Conservation (phyloP, 2,113 vertebrate species). For the Corythornis cristatus region DNA sequence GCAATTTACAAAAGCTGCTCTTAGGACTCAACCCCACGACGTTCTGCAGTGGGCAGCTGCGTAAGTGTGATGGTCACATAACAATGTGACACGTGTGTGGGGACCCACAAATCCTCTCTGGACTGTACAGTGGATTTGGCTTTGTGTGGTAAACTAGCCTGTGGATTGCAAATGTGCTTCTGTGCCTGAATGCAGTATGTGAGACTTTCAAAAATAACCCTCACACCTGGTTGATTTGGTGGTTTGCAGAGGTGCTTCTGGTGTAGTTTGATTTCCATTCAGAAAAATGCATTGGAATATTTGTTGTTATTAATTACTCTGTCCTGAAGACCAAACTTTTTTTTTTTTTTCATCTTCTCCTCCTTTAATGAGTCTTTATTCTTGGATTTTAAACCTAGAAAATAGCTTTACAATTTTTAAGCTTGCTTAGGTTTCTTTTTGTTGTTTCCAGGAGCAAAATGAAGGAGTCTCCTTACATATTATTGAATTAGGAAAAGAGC, state of each 20-base stretch:
- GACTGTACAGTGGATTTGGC: neutral
- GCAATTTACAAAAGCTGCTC: conserved; percentile 92
- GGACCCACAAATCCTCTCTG: neutral
- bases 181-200: neutral
- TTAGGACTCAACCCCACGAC: conserved; percentile 90
- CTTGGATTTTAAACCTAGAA: neutral
- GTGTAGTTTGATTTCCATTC: neutral
- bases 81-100: rapidly evolving
- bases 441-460: neutral
- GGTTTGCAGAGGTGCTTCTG: neutral
- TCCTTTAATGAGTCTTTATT: neutral
- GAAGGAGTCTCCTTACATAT: neutral
- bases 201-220: neutral
- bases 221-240: neutral
- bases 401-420: neutral
- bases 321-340: neutral
- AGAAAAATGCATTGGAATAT: neutral
- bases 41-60: conserved; percentile 88
- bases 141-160: neutral
- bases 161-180: neutral
- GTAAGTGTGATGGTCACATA: conserved; percentile 73
- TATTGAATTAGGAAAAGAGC: neutral
- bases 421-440: neutral
- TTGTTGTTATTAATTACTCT: neutral
- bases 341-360: neutral